Conservation (phyloP, 2,113 vertebrate species). For the Telmatochromis brachygnathus region DNA sequence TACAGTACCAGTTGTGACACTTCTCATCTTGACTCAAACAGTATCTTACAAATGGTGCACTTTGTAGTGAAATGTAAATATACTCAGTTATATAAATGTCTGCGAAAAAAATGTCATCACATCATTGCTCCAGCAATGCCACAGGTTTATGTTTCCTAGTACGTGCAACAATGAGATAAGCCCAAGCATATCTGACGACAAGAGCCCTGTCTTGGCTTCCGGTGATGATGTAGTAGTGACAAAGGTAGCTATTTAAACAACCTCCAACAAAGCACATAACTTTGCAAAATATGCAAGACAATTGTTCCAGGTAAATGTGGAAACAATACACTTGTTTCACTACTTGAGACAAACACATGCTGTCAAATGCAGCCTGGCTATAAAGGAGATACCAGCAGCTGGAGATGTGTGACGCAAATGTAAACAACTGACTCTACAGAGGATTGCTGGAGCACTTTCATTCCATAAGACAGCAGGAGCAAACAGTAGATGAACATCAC, state of each 20-base stretch:
- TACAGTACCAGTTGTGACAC: not conserved
- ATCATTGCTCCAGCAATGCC: not conserved
- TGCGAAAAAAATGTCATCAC: not conserved
- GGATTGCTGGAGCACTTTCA: not conserved
- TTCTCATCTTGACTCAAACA: not conserved
- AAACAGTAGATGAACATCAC: not conserved
- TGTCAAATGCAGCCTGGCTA: not conserved
- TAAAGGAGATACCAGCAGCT: not conserved
- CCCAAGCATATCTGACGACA: fast-evolving
- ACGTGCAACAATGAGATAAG: not conserved
- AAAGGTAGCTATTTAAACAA: not conserved
- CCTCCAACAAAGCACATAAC: not conserved
- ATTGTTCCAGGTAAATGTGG: not conserved
- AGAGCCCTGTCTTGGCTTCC: fast-evolving
- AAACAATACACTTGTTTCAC: not conserved
- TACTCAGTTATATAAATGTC: not conserved
- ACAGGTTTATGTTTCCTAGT: not conserved
- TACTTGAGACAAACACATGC: not conserved
- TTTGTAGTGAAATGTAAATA: not conserved
- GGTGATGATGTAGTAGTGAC: not conserved
- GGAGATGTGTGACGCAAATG: not conserved
- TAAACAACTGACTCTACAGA: not conserved
- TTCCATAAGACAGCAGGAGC: not conserved
- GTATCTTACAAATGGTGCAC: not conserved
- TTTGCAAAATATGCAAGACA: not conserved